Conservation (phyloP, 2,888 invertebrate species). For the Heteromyza rotundicornis region DNA sequence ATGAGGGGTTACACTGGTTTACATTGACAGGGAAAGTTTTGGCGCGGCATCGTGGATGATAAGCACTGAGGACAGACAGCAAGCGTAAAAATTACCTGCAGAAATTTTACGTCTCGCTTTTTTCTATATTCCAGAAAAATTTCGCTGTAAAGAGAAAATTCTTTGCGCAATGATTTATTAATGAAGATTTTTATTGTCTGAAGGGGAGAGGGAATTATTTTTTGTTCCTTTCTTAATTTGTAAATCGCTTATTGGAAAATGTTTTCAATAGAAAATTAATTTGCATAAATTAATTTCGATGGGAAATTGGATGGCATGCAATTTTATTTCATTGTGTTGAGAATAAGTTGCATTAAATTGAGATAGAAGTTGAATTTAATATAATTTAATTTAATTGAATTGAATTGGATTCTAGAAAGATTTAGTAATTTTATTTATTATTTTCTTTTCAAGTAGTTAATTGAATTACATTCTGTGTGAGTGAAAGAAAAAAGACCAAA, state of each 20-base stretch:
- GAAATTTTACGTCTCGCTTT: neutral
- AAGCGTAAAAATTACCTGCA: conserved; percentile 4
- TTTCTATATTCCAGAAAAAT: neutral
- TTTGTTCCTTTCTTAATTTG: conserved; percentile 3
- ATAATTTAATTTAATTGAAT: neutral
- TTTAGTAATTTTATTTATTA: neutral
- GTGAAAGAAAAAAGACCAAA: too few relatives aligned
- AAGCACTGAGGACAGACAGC: neutral
- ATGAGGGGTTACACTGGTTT: neutral
- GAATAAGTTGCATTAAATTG: too few relatives aligned
- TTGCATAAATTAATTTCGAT: conserved; percentile 18
- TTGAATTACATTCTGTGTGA: too few relatives aligned
- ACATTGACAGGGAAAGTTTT: conserved; percentile 5
- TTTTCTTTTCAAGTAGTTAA: too few relatives aligned
- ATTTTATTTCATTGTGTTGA: too few relatives aligned
- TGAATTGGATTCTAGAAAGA: conserved; percentile 2
- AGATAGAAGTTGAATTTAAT: neutral
- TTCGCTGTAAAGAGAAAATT: neutral
- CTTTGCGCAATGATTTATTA: conserved; percentile 10
- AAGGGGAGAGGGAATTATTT: neutral
- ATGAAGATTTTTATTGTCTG: conserved; percentile 1
- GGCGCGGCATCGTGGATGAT: neutral
- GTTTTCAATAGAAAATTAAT: conserved; percentile 9
- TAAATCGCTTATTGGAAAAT: conserved; percentile 2
- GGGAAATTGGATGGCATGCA: too few relatives aligned